Base-by-base conservation (phyloP, 2,113 vertebrate genomes). In the Hylia prasina region DNA sequence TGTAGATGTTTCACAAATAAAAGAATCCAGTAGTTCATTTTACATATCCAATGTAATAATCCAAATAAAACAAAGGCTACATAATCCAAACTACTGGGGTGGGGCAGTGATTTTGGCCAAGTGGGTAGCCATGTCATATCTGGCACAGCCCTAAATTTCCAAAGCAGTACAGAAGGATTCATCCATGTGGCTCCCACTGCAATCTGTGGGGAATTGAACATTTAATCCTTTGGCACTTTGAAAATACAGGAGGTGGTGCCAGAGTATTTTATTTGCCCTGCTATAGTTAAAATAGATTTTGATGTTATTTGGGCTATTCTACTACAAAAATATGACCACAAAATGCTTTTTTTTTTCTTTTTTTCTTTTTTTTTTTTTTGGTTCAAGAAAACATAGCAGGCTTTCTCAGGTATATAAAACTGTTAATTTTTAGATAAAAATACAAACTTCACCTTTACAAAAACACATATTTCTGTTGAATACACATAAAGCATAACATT, bases 401-500 rank as follows among this genome's bases (percentile, higher is more conserved):
- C 97, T 97, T 97, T 98, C 97, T 97, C 95, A 96, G 96, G 96
- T 97, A 97, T 98, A 98, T 97, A 98, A 98, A 98, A 98, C 96
- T 97, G 97, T 97, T 98, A 97, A 97, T 98, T 98, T 97, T 98
- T 98, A 97, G 98, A 98, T 98, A 98, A 98, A 99, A 99, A 99
- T 98, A 98, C 98, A 98, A 98, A 97, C 98, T 98, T 98, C 98
- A 99, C 98, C 97, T 98, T 98, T 98, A 99, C 97, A 98, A 98
- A 98, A 96, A 98, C 98, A 98, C 98, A 98, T 98, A 97, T 98
- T 98, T 98, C 97, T 98, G 97, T 98, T 98, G 98, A 98, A 98
- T 99, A 99, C 98, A 99, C 96, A 97, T 98, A 97, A 98, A 98
- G 98, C 98, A 98, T 98, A 98, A 99, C 98, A 97, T 98, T 98